These are phyloP conservation scores for Lanistes nyassanus DNA, from an alignment of 1,140 invertebrate genomes.

Conservation along the genomic window DNA sequence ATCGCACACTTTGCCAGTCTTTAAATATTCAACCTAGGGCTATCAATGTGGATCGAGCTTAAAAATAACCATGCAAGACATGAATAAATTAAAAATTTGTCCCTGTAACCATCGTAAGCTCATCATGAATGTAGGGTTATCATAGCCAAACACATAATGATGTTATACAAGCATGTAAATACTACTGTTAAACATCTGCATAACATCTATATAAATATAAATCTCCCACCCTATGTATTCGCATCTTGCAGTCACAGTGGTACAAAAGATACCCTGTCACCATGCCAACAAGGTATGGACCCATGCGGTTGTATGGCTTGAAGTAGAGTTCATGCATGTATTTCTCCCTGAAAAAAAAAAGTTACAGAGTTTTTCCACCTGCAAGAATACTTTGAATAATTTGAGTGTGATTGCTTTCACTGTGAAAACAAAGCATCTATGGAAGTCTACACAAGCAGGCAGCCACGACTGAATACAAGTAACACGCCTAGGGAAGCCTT, in stretches of 20 bases:
- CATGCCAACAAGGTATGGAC: constrained; percentile 71
- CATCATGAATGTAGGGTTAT: no score
- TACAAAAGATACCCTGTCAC: constrained; percentile 67
- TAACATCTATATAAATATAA: background rate
- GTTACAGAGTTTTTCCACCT: background rate
- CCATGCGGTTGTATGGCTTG: constrained; percentile 69
- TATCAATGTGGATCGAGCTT: background rate
- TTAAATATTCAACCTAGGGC: background rate
- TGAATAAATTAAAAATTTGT: background rate
- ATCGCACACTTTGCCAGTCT: background rate
- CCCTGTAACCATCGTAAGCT: no score
- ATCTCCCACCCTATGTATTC: constrained; percentile 39
- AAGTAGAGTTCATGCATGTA: constrained; percentile 33
- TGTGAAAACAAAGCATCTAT: background rate
- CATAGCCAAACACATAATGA: no score
- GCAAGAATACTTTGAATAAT: background rate
- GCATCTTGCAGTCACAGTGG: constrained; percentile 39
- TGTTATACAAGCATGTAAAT: no score
- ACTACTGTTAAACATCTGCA: no score
- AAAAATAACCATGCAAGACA: background rate
- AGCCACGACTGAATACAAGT: background rate
- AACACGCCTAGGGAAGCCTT: background rate
- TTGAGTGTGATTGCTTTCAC: background rate
- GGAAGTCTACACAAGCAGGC: background rate
- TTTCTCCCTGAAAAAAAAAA: constrained; percentile 11